Base-by-base conservation (phyloP, 1,140 invertebrate species). In the Pseudachorutes palmiensis region DNA sequence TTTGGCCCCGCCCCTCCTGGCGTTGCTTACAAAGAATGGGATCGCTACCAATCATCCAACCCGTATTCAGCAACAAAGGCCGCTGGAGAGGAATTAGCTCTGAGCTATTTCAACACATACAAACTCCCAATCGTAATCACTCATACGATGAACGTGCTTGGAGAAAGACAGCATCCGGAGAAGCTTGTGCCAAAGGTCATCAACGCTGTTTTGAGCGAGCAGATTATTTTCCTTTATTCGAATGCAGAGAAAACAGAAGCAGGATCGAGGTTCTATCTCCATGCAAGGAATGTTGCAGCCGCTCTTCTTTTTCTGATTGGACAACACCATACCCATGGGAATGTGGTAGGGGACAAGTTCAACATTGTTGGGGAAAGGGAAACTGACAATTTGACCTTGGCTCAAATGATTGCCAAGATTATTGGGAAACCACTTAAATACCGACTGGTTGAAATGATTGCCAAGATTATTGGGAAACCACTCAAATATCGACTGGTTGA, bases 141-240 rank as follows among this genome's bases (percentile, higher is more conserved):
- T 5, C n/a, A 58, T 22, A 24, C n/a, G n/a, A 58, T 58, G 55
- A 58, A 58, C 55, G n/a, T 58, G n/a, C 5, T 58, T 58, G 55
- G 55, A 58, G 55, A 58, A 22, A 58, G n/a, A 22, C 55, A 58
- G 28, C n/a, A 58, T 22, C n/a, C n/a, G 5, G 55, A 58, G 55
- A 58, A 58, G 22, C 24, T 58, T 22, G 55, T 58, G 24, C 55
- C 55, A 9, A 22, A 24, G n/a, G 28, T 58, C 9, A 58, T 58
- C 24, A 24, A 22, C 55, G 28, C n/a, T 14, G 55, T 58, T 12
- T 9, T 12, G 9, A 29, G n/a, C 14, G 55, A 22, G 28, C n/a
- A 58, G 55, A 9, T 5, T 58, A 29, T 58, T 12, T 22, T 29
- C 24, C 5, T 58, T 58, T 22, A 58, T 58, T 5, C 55, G n/a